Base-by-base conservation (phyloP, 37 sponge, comb jelly and placozoan species). In the Mnemiopsis leidyi region DNA sequence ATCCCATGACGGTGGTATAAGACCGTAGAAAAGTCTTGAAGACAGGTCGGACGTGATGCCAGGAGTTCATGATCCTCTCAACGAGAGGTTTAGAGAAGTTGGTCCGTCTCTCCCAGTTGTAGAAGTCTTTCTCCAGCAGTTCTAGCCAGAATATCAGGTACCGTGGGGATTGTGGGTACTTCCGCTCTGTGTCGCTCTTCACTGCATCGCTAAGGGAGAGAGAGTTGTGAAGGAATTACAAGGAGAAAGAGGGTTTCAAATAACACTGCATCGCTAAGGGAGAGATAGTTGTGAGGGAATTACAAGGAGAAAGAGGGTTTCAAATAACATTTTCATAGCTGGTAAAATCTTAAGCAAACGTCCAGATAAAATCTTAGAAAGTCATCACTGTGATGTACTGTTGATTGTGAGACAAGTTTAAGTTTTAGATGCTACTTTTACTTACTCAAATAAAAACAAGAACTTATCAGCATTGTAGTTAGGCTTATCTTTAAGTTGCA, bases 61-160 rank as follows among this genome's bases (percentile, higher is more conserved):
- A 77, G 18, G 79, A 77, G 79, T 77, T 77, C 36, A 77, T 31
- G 3, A 77, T 77, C 35, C 79, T 26, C 36, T 77, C 79, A 77
- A 26, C 26, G 35, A 77, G 36, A 26, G 79, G 79, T 20, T 77
- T 77, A 21, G 32, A 31, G 79, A 31, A 31, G 79, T 77, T 77
- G 16, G 79, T 26, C 32, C 79, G 79, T 32, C 79, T 31, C 79
- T 77, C 79, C 79, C 79, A 77, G 79, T 77, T 77, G 32, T 32
- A 77, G 79, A 77, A 77, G 18, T 77, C 79, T 36, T 77, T 77
- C 18, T 77, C 79, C 2, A 77, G 79, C 36, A 77, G 79, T 36
- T 77, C 79, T 36, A 77, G 36, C 79, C 79, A 77, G 79, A 77
- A 77, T 16, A 32, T 77, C 18, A 77, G 79, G 79, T 77, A 77